These are phyloP conservation scores for Sebastolobus altivelis DNA, from an alignment of 2,797 vertebrate genomes.

Conservation along the genomic window DNA sequence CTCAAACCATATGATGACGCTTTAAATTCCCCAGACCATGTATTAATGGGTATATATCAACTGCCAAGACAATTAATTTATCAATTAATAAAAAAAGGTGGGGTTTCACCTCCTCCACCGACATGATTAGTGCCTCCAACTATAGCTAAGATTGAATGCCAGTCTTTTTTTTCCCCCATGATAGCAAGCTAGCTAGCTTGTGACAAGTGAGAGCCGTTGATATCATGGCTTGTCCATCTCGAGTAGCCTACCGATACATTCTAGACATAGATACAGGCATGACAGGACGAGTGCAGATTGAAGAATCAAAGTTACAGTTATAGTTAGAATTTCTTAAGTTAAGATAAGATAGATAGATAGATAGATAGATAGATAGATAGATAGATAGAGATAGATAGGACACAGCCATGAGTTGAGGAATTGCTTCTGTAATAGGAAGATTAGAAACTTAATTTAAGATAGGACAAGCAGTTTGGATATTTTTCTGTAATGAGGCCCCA, in stretches of 20 bases:
- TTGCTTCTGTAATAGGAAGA: constrained; percentile 1
- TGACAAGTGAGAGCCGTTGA: background rate
- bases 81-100: background rate
- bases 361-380: no score
- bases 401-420: background rate
- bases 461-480: background rate
- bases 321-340: background rate
- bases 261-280: background rate
- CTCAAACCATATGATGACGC: background rate
- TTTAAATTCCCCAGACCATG: no score
- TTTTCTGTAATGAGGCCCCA: background rate
- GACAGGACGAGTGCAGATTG: background rate
- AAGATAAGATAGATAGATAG: background rate
- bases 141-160: background rate
- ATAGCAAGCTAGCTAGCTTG: background rate
- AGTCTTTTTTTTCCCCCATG: background rate
- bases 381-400: background rate
- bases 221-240: background rate
- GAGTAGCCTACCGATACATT: background rate
- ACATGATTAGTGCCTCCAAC: background rate
- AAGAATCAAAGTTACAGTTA: background rate
- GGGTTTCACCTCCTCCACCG: no score
- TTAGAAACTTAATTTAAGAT: background rate
- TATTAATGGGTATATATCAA: no score
- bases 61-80: background rate